Base-by-base conservation (phyloP, 1,140 invertebrate species). In the Druon quercuslanigerum region DNA sequence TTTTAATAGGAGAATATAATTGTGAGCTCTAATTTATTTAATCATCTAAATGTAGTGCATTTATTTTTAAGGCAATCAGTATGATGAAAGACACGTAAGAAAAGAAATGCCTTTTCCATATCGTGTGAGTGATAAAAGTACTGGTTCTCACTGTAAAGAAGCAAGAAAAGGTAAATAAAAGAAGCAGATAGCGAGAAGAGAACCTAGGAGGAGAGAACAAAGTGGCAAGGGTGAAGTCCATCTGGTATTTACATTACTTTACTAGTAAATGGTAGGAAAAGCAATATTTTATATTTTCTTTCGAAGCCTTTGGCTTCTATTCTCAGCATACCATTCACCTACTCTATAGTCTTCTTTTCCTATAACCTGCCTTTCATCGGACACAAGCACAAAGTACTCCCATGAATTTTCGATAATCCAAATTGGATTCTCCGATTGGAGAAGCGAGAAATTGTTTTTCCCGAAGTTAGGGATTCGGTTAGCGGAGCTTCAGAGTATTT, bases 381-480 rank as follows among this genome's bases (percentile, higher is more conserved):
- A 86, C 84, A 79, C 75, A 83, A 80, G 82, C 81, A 82, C 83
- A 81, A 83, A 84, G 80, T 80, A 82, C 78, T 76, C 73, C 86
- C 86, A 88, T 88, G 88, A 89, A 89, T 89, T 89, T 88, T 89
- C 88, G 86, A 89, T 89, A 87, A 88, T 88, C 87, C 87, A 87
- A 87, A 89, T 88, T 88, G 87, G 83, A 88, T 87, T 88, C 86
- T 80, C 78, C 84, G 82, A 87, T 86, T 84, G 86, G 81, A 71
- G 76, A 78, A 81, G 77, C 80, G 78, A 83, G 80, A 83, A 83
- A 83, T 83, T 83, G 82, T 83, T 83, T 83, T 79, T 75, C 78
- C 72, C 79, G 72, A 83, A 81, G 82, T 83, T 83, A 81, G 80
- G 82, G 81, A 66, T 66, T 66, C 60, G 60, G 60, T 66, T 66